Conservation (phyloP, 2,113 vertebrate species). For the Psettodes erumei region DNA sequence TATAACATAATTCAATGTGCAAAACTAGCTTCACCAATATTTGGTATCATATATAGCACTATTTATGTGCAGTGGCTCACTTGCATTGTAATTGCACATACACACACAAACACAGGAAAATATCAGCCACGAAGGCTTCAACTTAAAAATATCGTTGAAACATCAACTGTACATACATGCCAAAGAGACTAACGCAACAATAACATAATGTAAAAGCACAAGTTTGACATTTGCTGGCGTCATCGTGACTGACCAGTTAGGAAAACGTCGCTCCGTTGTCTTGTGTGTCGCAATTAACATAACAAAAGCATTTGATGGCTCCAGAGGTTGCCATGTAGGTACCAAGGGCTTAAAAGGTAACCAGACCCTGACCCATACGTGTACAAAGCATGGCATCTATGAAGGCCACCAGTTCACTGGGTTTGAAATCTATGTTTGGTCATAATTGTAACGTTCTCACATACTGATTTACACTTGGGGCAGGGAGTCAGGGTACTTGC, state of each 20-base stretch:
- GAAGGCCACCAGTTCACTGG: not conserved
- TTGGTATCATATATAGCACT: slow-evolving; percentile 4
- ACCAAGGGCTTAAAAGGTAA: not conserved
- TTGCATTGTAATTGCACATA: not conserved
- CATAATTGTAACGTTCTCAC: not conserved
- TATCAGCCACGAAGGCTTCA: slow-evolving; percentile 52
- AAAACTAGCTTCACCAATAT: not conserved
- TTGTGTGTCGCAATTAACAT: not conserved
- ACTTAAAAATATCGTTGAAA: slow-evolving; percentile 1
- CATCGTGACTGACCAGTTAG: not conserved
- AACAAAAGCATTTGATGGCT: not conserved
- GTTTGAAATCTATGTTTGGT: not conserved
- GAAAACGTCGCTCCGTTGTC: not conserved
- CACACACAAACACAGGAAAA: not conserved
- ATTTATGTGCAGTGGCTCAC: not conserved
- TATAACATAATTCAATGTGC: slow-evolving; percentile 5
- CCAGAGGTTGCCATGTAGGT: not conserved
- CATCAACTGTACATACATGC: not conserved
- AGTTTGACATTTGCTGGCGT: slow-evolving; percentile 9
- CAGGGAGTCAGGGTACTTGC: not conserved
- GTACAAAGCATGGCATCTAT: not conserved
- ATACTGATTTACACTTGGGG: not conserved
- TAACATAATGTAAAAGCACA: not conserved
- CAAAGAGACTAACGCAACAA: not conserved
- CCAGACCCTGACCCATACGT: not conserved